These are phyloP conservation scores for Apamea epomidion DNA, from an alignment of 2,888 invertebrate genomes.

Conservation along the genomic window DNA sequence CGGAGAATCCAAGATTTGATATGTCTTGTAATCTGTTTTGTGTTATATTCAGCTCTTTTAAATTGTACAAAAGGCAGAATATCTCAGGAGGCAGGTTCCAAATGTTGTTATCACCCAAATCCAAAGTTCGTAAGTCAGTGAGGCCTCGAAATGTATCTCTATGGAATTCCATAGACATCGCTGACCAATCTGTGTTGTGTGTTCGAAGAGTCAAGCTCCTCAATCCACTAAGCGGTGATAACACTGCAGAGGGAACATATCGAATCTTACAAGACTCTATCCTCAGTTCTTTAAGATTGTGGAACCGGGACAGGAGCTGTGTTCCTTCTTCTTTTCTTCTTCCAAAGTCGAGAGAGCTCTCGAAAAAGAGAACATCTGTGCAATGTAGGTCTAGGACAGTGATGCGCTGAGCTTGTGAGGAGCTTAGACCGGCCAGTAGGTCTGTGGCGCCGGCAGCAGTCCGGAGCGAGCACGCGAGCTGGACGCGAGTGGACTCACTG, in stretches of 20 bases:
- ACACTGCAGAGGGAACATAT: constrained; percentile 93
- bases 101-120: constrained; percentile 94
- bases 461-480: constrained; percentile 92
- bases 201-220: constrained; percentile 93
- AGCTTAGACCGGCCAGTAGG: constrained; percentile 91
- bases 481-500: constrained; percentile 90
- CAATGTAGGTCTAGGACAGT: constrained; percentile 93
- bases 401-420: constrained; percentile 93
- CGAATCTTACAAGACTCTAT: constrained; percentile 95
- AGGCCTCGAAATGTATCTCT: constrained; percentile 93
- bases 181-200: constrained; percentile 95
- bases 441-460: constrained; percentile 92
- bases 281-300: constrained; percentile 92
- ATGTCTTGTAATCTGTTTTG: constrained; percentile 95
- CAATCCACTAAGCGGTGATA: constrained; percentile 92
- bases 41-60: constrained; percentile 93
- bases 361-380: constrained; percentile 93
- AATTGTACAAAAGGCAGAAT: constrained; percentile 93
- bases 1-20: constrained; percentile 93
- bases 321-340: constrained; percentile 88
- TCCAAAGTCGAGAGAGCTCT: constrained; percentile 92
- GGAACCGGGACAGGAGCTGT: constrained; percentile 91
- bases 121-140: constrained; percentile 92
- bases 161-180: constrained; percentile 94
- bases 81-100: constrained; percentile 93